Evolutionary conservation across 1,140 invertebrate genomes (phyloP).

Genomic region (Zaprionus tsacasi): DNA sequence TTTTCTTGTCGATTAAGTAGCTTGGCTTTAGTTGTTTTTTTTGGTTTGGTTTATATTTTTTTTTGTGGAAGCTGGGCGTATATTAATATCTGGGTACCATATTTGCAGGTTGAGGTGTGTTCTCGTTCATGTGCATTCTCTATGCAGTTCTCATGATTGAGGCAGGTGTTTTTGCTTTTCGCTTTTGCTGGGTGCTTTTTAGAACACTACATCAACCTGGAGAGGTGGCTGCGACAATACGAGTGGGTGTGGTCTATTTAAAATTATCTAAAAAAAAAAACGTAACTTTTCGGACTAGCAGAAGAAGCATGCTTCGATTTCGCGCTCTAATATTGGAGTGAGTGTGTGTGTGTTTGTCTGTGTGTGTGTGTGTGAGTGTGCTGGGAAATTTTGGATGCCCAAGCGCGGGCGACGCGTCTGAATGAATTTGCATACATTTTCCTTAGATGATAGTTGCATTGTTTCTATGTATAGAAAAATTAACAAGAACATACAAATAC

Average conservation of each 20-base stretch:
- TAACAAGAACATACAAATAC: slow-evolving; percentile 84
- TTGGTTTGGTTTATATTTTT: slow-evolving; percentile 58
- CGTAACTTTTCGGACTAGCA: neutral
- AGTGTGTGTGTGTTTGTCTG: slow-evolving; percentile 23
- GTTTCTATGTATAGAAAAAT: slow-evolving; percentile 79
- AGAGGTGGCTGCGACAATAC: slow-evolving; percentile 56
- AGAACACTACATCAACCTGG: slow-evolving; percentile 77
- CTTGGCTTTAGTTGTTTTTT: slow-evolving; percentile 40
- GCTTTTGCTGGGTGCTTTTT: slow-evolving; percentile 38
- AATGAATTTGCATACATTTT: slow-evolving; percentile 84
- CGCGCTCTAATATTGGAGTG: slow-evolving; percentile 15
- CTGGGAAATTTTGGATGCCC: slow-evolving; percentile 73
- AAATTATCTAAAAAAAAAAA: slow-evolving; percentile 27
- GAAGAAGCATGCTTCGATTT: slow-evolving; percentile 67
- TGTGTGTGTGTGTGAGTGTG: slow-evolving; percentile 20
- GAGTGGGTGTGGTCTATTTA: slow-evolving; percentile 39
- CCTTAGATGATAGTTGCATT: slow-evolving; percentile 80
- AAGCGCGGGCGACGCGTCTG: slow-evolving; percentile 65
- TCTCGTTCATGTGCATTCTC: slow-evolving; percentile 55
- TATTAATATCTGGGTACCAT: slow-evolving; percentile 84
- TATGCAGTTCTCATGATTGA: slow-evolving; percentile 38
- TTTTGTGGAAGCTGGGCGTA: slow-evolving; percentile 82
- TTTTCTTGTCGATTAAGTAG: slow-evolving; percentile 24
- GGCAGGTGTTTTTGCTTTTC: slow-evolving; percentile 31
- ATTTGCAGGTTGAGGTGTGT: slow-evolving; percentile 76